Evolutionary conservation across 2,888 invertebrate genomes (phyloP), one percentile per base, ranked within the genome.

Genomic region (Tenthredo distinguenda): DNA sequence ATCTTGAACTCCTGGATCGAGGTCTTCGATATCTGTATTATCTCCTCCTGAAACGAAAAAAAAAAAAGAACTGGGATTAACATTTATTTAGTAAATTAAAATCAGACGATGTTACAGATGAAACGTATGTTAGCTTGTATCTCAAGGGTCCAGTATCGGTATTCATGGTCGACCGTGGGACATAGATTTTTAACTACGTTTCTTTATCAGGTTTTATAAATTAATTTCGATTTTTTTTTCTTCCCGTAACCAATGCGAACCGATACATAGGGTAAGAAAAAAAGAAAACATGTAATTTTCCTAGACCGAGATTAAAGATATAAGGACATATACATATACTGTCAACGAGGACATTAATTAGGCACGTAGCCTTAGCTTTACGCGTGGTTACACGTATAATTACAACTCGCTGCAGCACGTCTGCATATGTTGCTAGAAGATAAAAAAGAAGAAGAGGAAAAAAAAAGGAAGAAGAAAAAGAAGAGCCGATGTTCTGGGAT

Each of bases 1-100:
- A 86, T 92, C 92, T 81, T 91, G 91, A 18, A 91, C 89, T 47
- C 88, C 91, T n/a, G 91, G 88, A 71, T 92, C 91, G 65, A 89
- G 85, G 43, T 90, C 91, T 71, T 91, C 91, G 34, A 87, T 86
- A 21, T 91, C 91, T 12, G 86, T 86, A 43, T 88, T 87, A 55
- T 88, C 89, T 81, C 89, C 90, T 89, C 87, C n/a, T 81, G 34
- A 62, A 62, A 62, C 3, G 12, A 26, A 62, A 62, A 2, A 15
- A 71, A 47, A 47, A 37, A 43, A 79, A 34, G 4, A 6, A 37
- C 1, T 40, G 9, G 74, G 40, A 74, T 34, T 12, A 47, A 76
- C 26, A 71, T n/a, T 0, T 37, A 40, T 72, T 72, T 72, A 72
- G 31, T 72, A 18, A n/a, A 72, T 31, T n/a, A 55, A n/a, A n/a